Evolutionary conservation across 2,113 vertebrate species (phyloP).

Genomic region (Nothobranchius kuhntae): DNA sequence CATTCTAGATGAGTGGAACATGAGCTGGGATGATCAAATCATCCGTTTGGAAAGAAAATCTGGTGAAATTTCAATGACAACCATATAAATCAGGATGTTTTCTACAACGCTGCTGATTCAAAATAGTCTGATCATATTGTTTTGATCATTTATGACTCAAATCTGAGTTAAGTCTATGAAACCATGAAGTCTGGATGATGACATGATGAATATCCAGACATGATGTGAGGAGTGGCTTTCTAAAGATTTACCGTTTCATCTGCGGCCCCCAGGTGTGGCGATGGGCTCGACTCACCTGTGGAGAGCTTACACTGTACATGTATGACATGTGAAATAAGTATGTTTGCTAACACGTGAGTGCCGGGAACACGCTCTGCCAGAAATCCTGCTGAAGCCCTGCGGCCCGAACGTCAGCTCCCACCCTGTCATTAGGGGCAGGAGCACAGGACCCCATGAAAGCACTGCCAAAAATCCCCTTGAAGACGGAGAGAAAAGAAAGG

Average conservation of each 20-base stretch:
- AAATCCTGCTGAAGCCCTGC: slow-evolving; percentile 66
- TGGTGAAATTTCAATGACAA: too few relatives aligned
- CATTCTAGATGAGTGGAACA: too few relatives aligned
- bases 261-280: slow-evolving; percentile 1
- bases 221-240: not conserved
- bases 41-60: too few relatives aligned
- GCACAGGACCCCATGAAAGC: slow-evolving; percentile 87
- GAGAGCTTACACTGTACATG: slow-evolving; percentile 25
- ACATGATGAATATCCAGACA: not conserved
- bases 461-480: slow-evolving; percentile 91
- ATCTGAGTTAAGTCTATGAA: too few relatives aligned
- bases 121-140: too few relatives aligned
- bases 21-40: too few relatives aligned
- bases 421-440: slow-evolving; percentile 85
- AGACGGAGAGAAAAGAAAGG: slow-evolving; percentile 88
- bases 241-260: not conserved
- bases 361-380: slow-evolving; percentile 30
- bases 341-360: slow-evolving; percentile 24
- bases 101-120: too few relatives aligned
- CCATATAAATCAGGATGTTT: too few relatives aligned
- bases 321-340: slow-evolving; percentile 37
- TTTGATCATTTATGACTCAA: too few relatives aligned
- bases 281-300: not conserved
- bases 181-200: too few relatives aligned
- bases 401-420: slow-evolving; percentile 85